Base-by-base conservation (phyloP, 2,797 vertebrate species). In the Coccyzus lansbergi region DNA sequence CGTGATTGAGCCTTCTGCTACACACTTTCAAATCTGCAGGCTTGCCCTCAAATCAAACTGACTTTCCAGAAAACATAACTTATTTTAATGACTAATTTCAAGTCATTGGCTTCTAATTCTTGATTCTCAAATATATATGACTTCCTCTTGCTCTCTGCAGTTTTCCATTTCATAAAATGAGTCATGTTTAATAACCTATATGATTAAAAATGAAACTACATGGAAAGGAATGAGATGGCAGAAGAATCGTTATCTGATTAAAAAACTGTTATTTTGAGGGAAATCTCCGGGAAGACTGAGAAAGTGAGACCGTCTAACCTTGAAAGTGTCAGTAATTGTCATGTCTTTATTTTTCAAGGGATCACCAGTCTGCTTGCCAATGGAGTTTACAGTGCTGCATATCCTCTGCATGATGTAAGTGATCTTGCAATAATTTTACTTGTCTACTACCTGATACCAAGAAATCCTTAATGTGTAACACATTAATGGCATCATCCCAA, bases 351-450 rank as follows among this genome's bases (percentile, higher is more conserved):
- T 97, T 97, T 96, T 92, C 56, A 97, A 99, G 99, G 99, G 79
- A 98, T 99, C 96, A 99, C 98, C 88, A 99, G 98, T 96, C 98
- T 99, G 64, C 97, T 99, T 82, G 99, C 98, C 96, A 99, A 98
- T 26, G 98, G 98, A 28, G 97, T 99, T 88, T 99, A 99, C 96
- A 98, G 98, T 0, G 98, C 98, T 26, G 99, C 98, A 3, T 99
- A 99, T 96, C 99, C 99, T 6, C 96, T 99, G 81, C 99, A 99
- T 79, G 99, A 99, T 58, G 99, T 99, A 97, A 99, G 99, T 99
- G 89, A 81, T 81, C 91, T 93, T 48, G 7, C 56, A 62, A 49
- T 60, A 19, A 46, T 88, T 80, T 83, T 84, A 60, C 42, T 29
- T 6, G 10, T 75, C 90, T 80, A 9, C 64, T 74, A 12, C 48